These are phyloP conservation scores for Pseudorectes ferrugineus DNA, from an alignment of 2,113 vertebrate species.

Conservation along the genomic window DNA sequence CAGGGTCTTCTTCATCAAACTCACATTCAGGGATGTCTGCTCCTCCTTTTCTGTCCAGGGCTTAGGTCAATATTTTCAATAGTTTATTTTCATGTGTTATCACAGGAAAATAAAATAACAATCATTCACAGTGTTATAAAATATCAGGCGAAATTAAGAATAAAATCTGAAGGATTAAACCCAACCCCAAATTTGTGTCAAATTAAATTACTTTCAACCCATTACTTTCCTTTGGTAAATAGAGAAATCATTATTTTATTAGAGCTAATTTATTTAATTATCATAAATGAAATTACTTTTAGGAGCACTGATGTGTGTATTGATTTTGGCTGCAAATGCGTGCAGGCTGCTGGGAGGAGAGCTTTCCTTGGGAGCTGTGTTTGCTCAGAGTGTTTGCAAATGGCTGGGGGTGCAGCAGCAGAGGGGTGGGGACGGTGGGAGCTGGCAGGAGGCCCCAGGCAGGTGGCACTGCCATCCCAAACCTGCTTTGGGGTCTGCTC, in stretches of 20 bases:
- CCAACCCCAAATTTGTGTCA: background rate
- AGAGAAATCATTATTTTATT: constrained; percentile 27
- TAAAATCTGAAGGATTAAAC: background rate
- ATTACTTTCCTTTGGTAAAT: constrained; percentile 25
- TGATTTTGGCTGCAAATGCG: constrained; percentile 33
- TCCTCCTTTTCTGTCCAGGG: background rate
- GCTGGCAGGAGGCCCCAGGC: background rate
- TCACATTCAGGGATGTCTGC: background rate
- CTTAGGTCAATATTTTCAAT: background rate
- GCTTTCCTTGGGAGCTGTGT: background rate
- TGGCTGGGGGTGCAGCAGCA: background rate
- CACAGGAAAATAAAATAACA: background rate
- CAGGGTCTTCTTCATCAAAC: background rate
- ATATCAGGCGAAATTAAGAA: background rate
- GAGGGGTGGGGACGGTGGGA: rapidly evolving
- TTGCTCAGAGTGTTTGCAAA: background rate
- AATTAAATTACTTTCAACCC: background rate
- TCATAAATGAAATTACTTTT: constrained; percentile 7
- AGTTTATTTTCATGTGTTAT: background rate
- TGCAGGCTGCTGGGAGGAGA: background rate
- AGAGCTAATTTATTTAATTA: constrained; percentile 39
- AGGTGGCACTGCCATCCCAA: background rate
- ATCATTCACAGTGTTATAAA: background rate
- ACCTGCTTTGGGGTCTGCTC: background rate
- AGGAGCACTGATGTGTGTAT: background rate